phyloP scores from a whole-genome alignment of 2,797 vertebrate species.

The Naso thynnoides region DNA sequence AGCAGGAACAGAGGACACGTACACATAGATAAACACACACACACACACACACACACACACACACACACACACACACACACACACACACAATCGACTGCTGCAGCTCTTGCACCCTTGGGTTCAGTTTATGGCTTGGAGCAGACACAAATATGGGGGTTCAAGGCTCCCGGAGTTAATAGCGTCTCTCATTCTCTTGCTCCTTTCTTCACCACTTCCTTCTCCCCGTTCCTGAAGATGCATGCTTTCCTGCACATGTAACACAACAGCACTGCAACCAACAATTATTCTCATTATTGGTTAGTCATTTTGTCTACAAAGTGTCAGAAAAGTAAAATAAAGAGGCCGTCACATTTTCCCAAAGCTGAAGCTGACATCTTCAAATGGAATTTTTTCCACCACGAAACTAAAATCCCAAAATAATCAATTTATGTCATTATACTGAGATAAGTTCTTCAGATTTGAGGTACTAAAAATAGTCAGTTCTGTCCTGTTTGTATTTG shows the following conservation, averaged over 20 bases:
- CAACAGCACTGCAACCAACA: not conserved
- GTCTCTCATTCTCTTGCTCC: conserved; percentile 35
- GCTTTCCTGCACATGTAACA: conserved; percentile 31
- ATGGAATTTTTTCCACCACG: not conserved
- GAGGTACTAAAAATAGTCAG: not conserved
- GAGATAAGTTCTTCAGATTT: not conserved
- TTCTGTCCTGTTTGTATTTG: not conserved
- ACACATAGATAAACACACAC: conserved; percentile 42
- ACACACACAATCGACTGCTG: conserved; percentile 43
- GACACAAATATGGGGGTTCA: conserved; percentile 61
- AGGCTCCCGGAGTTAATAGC: conserved; percentile 54
- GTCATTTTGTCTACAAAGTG: not conserved
- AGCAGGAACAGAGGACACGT: conserved; percentile 55
- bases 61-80: conserved; percentile 8
- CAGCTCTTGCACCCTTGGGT: conserved; percentile 52
- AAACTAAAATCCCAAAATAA: not conserved
- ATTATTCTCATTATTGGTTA: not conserved
- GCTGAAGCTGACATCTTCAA: not conserved
- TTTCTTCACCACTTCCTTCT: conserved; percentile 9
- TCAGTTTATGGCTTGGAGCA: conserved; percentile 67
- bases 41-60: conserved; percentile 22
- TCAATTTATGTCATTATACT: too few relatives aligned
- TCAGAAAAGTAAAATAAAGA: conserved; percentile 1
- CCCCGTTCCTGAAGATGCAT: conserved; percentile 5
- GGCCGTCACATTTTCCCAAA: not conserved